Evolutionary conservation across 2,888 invertebrate genomes (phyloP), one percentile per base, ranked within the genome.

Genomic region (Nomada flava): DNA sequence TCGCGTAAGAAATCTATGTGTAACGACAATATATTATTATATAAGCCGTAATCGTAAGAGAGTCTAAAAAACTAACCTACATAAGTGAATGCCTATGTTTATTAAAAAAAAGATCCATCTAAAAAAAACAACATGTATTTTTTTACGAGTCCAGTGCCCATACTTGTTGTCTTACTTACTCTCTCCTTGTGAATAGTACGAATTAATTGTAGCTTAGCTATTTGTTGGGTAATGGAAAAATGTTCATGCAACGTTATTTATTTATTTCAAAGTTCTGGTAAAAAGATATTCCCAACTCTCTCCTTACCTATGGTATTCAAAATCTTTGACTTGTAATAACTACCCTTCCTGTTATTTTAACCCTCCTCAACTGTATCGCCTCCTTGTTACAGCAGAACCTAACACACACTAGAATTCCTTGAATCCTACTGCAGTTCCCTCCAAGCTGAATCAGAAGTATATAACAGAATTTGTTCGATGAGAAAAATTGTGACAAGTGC

Each of bases 61-160:
- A 93, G 91, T 92, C 89, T 92, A 92, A 91, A 91, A 88, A 91
- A 93, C 91, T 92, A 93, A 93, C 88, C 87, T 90, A 89, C 89
- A 88, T 90, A 91, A 91, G 90, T 85, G 88, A 91, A 91, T 90
- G 89, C 90, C 64, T 91, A 92, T 92, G 92, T 93, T 93, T 91
- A 93, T 91, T 89, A 92, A 92, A 91, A 91, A 90, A 90, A 90
- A 89, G 82, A 88, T 88, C 86, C 89, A 88, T 88, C 83, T 79
- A 82, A 70, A 88, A 86, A 86, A 79, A 80, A 69, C 44, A 57
- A 20, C 29, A 42, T 29, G 63, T 57, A 29, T 47, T 36, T 20
- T 73, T 60, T 57, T 65, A 15, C 10, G 9, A 13, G n/a, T 53
- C 50, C 13, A 13, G 18, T 20, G 15, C 20, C 42, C 53, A 36